These are phyloP conservation scores for Scomber japonicus DNA, from an alignment of 2,113 vertebrate species.

Conservation along the genomic window DNA sequence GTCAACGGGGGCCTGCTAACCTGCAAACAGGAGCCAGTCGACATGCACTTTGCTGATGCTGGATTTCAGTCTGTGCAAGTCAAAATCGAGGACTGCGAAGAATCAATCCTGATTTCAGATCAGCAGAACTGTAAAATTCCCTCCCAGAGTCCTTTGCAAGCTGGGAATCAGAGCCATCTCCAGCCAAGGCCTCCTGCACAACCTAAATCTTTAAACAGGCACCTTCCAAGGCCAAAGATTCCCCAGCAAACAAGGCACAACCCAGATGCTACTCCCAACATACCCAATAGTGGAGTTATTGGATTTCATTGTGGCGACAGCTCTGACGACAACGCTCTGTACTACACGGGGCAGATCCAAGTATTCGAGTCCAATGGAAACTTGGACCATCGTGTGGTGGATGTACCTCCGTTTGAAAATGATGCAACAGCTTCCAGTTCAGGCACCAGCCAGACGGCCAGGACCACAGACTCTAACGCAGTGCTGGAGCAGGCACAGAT, in stretches of 20 bases:
- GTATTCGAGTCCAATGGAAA: conserved; percentile 87
- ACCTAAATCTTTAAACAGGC: conserved; percentile 74
- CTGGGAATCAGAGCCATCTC: conserved; percentile 70
- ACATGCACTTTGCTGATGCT: conserved; percentile 79
- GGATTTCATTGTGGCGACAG: conserved; percentile 22
- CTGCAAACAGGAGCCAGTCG: conserved; percentile 70
- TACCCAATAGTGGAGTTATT: conserved; percentile 43
- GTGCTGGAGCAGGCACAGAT: conserved; percentile 84
- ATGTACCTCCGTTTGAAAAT: conserved; percentile 59
- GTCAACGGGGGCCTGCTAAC: conserved; percentile 8
- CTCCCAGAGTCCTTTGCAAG: conserved; percentile 77
- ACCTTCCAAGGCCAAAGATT: conserved; percentile 76
- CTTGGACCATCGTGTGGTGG: conserved; percentile 51
- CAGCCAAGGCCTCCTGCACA: conserved; percentile 87
- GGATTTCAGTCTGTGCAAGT: conserved; percentile 68
- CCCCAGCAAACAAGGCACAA: conserved; percentile 80
- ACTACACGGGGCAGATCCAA: conserved; percentile 92
- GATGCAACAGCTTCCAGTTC: conserved; percentile 84
- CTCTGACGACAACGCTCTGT: conserved; percentile 83
- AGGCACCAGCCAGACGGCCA: conserved; percentile 87
- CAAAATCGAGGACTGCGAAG: conserved; percentile 67
- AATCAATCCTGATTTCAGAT: conserved; percentile 73
- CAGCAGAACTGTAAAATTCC: conserved; percentile 81
- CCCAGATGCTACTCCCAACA: conserved; percentile 77
- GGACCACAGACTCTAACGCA: conserved; percentile 87